Conservation (phyloP, 2,888 invertebrate genomes). For the Lithophane semibrunnea region DNA sequence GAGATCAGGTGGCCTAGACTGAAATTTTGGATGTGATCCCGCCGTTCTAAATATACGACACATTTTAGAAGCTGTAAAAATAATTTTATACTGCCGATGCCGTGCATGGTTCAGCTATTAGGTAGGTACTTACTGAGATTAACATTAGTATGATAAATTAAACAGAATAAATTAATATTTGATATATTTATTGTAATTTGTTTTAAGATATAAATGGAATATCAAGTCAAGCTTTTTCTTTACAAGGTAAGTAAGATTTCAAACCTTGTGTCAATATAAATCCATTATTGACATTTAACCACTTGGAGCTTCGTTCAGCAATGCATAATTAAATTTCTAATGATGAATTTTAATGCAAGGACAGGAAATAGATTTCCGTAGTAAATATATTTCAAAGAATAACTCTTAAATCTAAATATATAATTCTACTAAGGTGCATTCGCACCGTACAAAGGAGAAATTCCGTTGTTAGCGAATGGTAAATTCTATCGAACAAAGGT, state of each 20-base stretch:
- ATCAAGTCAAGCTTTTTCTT: slow-evolving; percentile 24
- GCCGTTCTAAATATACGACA: slow-evolving; percentile 33
- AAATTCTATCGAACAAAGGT: slow-evolving; percentile 57
- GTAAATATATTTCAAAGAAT: slow-evolving; percentile 49
- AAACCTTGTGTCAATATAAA: slow-evolving; percentile 22
- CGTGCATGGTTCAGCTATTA: neutral
- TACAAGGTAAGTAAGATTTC: slow-evolving; percentile 43
- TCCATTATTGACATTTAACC: slow-evolving; percentile 36
- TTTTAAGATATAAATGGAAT: slow-evolving; percentile 27
- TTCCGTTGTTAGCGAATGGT: slow-evolving; percentile 32
- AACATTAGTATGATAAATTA: slow-evolving; percentile 31
- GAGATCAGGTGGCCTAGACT: slow-evolving; percentile 58
- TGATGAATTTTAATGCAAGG: slow-evolving; percentile 50
- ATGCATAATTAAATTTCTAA: slow-evolving; percentile 47
- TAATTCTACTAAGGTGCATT: slow-evolving; percentile 31
- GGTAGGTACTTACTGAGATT: slow-evolving; percentile 1
- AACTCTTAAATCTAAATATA: slow-evolving; percentile 31
- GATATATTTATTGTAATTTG: slow-evolving; percentile 25
- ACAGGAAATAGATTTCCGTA: slow-evolving; percentile 58
- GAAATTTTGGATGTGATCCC: slow-evolving; percentile 42
- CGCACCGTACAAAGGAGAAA: slow-evolving; percentile 19
- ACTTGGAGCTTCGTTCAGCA: slow-evolving; percentile 29
- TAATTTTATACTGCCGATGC: neutral
- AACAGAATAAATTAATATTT: slow-evolving; percentile 34
- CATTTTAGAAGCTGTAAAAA: slow-evolving; percentile 10